Conservation (phyloP, 2,113 vertebrate genomes). For the Pampusana beccarii region DNA sequence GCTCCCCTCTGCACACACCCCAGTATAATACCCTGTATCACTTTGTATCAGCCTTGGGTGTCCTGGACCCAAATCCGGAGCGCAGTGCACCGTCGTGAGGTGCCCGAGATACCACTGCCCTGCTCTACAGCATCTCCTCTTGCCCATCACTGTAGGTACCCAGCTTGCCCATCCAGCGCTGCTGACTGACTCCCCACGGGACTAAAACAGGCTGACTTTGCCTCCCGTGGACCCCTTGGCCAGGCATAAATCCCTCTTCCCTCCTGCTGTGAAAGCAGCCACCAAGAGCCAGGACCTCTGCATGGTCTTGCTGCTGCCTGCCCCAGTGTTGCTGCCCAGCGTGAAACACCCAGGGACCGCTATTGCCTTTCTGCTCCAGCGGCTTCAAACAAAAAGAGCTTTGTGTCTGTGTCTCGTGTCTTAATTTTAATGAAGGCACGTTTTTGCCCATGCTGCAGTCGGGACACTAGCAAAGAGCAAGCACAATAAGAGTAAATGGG, state of each 20-base stretch:
- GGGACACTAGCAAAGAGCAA: background rate
- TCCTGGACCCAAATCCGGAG: background rate
- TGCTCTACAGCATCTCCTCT: background rate
- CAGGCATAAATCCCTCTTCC: background rate
- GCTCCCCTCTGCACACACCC: accelerated
- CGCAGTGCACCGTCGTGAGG: accelerated
- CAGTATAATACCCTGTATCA: accelerated
- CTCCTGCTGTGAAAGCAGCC: background rate
- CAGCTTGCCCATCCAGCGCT: accelerated
- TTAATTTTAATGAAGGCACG: background rate
- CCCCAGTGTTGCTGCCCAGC: background rate
- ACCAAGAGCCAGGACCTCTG: background rate
- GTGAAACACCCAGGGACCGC: background rate
- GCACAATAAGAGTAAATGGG: background rate
- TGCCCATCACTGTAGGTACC: background rate
- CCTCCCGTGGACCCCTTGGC: background rate
- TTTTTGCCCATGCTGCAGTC: background rate
- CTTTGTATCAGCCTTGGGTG: background rate
- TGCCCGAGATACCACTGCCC: background rate
- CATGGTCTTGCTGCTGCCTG: background rate
- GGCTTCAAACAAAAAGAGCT: background rate
- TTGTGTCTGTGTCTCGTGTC: background rate
- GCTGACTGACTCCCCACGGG: background rate
- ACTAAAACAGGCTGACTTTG: background rate
- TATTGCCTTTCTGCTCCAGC: background rate